phyloP scores from a whole-genome alignment of 2,888 invertebrate genomes.

The Sylvicola cinctus region DNA sequence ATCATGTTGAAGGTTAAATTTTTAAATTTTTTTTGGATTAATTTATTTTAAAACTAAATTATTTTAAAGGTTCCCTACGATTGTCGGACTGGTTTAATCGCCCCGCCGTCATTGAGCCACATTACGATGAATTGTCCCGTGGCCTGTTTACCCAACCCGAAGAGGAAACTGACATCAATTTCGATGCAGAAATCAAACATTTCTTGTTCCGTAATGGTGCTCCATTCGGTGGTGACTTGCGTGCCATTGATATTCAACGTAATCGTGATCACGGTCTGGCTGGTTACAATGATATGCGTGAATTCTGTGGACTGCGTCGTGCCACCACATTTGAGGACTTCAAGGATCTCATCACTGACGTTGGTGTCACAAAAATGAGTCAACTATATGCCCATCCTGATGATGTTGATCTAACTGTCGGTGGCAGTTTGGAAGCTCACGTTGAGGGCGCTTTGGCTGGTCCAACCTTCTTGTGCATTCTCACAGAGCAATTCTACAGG shows the following conservation, averaged over 20 bases:
- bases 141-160: constrained; percentile 60
- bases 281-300: constrained; percentile 55
- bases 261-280: constrained; percentile 73
- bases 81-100: constrained; percentile 32
- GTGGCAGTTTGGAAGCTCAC: constrained; percentile 56
- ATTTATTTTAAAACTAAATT: not conserved
- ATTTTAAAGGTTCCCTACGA: constrained; percentile 19
- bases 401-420: constrained; percentile 75
- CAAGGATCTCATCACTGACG: constrained; percentile 38
- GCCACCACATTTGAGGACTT: constrained; percentile 50
- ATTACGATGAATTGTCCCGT: constrained; percentile 50
- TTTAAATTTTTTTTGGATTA: not conserved
- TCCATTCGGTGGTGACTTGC: constrained; percentile 58
- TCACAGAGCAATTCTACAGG: constrained; percentile 71
- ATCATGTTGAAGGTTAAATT: not conserved
- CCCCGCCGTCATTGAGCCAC: constrained; percentile 31
- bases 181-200: constrained; percentile 40
- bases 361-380: constrained; percentile 42
- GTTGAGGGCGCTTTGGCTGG: constrained; percentile 61
- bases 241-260: constrained; percentile 66
- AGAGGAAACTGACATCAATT: constrained; percentile 54
- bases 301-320: constrained; percentile 49
- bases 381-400: constrained; percentile 46
- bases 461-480: constrained; percentile 72
- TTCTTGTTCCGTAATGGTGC: constrained; percentile 44